Conservation (phyloP, 2,113 vertebrate genomes). For the Centrocercus urophasianus region DNA sequence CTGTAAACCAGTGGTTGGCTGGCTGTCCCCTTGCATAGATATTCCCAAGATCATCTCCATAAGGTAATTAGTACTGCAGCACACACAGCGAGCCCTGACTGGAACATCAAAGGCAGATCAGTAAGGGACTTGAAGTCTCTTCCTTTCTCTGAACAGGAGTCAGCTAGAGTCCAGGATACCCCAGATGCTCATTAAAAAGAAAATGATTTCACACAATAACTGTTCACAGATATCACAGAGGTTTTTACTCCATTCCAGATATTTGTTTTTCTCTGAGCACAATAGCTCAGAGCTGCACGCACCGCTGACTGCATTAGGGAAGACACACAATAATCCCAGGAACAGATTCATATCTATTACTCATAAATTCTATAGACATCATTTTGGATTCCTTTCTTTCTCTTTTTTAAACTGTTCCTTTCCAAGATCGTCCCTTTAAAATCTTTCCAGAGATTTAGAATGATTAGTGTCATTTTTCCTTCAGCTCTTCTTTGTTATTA, state of each 20-base stretch:
- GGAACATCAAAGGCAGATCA: background rate
- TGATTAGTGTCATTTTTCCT: background rate
- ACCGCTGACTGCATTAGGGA: background rate
- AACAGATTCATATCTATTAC: background rate
- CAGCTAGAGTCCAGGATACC: background rate
- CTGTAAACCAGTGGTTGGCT: background rate
- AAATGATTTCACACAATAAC: background rate
- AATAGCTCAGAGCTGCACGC: background rate
- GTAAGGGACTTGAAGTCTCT: background rate
- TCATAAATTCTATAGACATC: background rate
- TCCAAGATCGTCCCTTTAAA: background rate
- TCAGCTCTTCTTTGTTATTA: background rate
- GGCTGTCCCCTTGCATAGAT: too few relatives aligned
- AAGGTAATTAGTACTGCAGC: fast-evolving
- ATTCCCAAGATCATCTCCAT: background rate
- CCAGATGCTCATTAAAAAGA: background rate
- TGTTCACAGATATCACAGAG: background rate
- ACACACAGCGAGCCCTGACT: background rate
- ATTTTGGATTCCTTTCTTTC: background rate
- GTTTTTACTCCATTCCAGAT: background rate
- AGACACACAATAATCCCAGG: background rate
- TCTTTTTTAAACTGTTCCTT: background rate
- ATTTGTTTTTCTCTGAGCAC: background rate
- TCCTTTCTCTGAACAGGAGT: background rate
- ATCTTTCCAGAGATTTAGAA: background rate